Evolutionary conservation across 53 echinoderm and acorn worm species (phyloP).

Genomic region (Paracentrotus lividus): DNA sequence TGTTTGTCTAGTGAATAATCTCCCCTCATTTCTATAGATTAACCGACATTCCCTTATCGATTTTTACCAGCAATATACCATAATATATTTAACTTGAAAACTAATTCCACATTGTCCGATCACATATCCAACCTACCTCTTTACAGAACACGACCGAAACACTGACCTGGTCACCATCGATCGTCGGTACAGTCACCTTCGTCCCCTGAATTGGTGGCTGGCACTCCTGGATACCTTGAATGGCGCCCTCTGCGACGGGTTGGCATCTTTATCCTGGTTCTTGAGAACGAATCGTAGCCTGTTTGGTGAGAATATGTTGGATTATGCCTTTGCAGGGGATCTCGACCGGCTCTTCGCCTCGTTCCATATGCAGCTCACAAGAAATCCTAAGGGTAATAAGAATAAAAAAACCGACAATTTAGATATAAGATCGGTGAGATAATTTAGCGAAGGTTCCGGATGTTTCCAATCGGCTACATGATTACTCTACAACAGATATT

Average conservation of each 20-base stretch:
- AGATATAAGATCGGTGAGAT: too few species aligned
- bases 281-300: conserved; percentile 83
- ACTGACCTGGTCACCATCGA: conserved; percentile 91
- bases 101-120: too few species aligned
- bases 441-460: too few species aligned
- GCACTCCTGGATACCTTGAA: conserved; percentile 90
- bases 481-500: too few species aligned
- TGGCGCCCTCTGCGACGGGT: conserved; percentile 97
- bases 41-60: too few species aligned
- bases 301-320: conserved; percentile 68
- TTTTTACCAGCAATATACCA: too few species aligned
- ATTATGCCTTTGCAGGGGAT: conserved; percentile 59
- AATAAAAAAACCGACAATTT: too few species aligned
- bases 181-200: conserved; percentile 93
- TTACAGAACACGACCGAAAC: conserved; percentile 90
- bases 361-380: conserved; percentile 67
- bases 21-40: too few species aligned
- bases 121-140: conserved; percentile 69
- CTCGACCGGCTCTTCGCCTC: conserved; percentile 9
- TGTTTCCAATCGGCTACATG: too few species aligned
- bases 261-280: conserved; percentile 87
- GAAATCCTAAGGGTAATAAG: conserved; percentile 59
- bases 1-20: too few species aligned
- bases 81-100: too few species aligned
- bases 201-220: conserved; percentile 92